These are phyloP conservation scores for Rhadina sibilatrix DNA, from an alignment of 2,113 vertebrate species.

Conservation along the genomic window DNA sequence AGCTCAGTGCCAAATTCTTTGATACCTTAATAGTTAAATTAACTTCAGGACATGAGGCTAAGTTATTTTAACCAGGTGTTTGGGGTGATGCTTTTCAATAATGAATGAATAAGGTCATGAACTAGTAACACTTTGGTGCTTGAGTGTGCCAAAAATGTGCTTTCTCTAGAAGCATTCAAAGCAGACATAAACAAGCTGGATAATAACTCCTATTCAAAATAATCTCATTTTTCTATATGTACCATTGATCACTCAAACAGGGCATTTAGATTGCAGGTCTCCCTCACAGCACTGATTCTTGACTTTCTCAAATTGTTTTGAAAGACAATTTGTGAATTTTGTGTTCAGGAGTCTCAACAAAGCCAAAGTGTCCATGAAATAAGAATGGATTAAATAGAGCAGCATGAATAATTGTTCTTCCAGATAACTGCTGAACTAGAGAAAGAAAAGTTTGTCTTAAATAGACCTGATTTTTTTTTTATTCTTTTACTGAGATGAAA, in stretches of 20 bases:
- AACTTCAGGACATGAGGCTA: constrained; percentile 45
- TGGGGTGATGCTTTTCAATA: constrained; percentile 36
- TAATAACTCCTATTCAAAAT: constrained; percentile 14
- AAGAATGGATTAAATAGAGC: not conserved
- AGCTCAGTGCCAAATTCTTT: constrained; percentile 39
- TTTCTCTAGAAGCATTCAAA: constrained; percentile 32
- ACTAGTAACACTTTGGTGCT: constrained; percentile 23
- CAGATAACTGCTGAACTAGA: not conserved
- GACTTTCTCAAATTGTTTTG: not conserved
- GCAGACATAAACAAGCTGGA: constrained; percentile 24
- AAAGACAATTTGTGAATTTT: not conserved
- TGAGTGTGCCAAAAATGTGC: constrained; percentile 25
- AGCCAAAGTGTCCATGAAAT: constrained; percentile 10
- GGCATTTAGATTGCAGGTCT: not conserved
- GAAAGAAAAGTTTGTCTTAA: not conserved
- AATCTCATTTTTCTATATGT: not conserved
- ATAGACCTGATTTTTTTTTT: not conserved
- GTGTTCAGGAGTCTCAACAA: not conserved
- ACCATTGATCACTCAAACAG: not conserved
- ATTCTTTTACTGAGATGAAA: not conserved
- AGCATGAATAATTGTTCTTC: not conserved
- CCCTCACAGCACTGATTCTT: not conserved
- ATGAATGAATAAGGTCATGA: constrained; percentile 44
- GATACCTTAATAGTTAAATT: constrained; percentile 60
- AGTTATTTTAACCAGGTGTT: constrained; percentile 41